Percentiles rank a stretch among this genome's conserved stretches.
Conservation (phyloP, 2,113 vertebrate species). For the Crocuta crocuta region DNA sequence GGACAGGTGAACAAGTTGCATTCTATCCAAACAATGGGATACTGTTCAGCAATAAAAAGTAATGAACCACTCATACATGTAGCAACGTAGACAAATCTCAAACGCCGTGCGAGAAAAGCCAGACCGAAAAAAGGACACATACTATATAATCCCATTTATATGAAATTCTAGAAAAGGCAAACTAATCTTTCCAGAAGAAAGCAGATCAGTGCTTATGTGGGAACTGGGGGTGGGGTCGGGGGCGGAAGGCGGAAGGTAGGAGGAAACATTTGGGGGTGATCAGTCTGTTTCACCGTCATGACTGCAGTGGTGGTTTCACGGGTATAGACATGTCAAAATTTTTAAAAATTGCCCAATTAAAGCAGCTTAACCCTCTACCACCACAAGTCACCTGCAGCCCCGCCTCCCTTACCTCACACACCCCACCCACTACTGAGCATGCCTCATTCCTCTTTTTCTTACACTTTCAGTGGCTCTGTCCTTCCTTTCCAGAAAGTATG, state of each 20-base stretch:
- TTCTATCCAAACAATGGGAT: not conserved
- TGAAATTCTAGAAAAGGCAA: not conserved
- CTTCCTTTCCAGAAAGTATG: not conserved
- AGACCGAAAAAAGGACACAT: not conserved
- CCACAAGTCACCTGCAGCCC: not conserved
- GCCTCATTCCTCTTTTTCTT: not conserved
- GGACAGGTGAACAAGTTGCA: not conserved
- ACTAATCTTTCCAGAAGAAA: not conserved
- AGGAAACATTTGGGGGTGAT: not conserved
- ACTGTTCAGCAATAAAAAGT: slow-evolving; percentile 21
- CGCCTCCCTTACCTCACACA: not conserved
- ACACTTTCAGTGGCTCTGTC: not conserved
- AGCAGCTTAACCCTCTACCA: not conserved
- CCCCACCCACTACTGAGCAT: rapidly evolving
- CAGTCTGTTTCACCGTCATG: not conserved
- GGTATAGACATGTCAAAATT: not conserved
- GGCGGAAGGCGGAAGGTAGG: not conserved
- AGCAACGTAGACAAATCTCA: not conserved
- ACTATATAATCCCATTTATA: not conserved
- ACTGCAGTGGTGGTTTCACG: not conserved
- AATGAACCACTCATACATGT: not conserved
- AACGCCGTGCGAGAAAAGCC: not conserved
- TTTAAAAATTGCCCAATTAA: not conserved
- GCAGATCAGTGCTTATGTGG: not conserved
- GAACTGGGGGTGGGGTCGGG: not conserved